These are phyloP conservation scores for Actinia equina DNA, from an alignment of 64 coral and sea anemone genomes.

Conservation along the genomic window DNA sequence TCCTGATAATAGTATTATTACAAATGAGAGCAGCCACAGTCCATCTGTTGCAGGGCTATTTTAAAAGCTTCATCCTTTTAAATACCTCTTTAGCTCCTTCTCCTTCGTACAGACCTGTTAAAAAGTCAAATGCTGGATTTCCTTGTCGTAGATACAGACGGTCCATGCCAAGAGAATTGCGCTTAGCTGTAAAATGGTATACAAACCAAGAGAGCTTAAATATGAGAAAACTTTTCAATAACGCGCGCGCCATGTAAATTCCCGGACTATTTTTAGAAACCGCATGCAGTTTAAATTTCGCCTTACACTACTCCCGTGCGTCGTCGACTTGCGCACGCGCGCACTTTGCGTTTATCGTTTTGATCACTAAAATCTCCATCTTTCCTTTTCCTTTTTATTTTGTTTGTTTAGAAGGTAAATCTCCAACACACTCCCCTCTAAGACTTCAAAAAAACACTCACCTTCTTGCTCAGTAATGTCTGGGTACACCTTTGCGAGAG, in stretches of 20 bases:
- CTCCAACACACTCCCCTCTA: too few relatives aligned
- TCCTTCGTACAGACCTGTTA: constrained; percentile 92
- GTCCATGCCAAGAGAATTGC: constrained; percentile 92
- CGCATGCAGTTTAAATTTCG: too few relatives aligned
- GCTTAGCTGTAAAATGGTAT: constrained; percentile 46
- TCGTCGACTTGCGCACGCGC: too few relatives aligned
- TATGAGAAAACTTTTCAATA: too few relatives aligned
- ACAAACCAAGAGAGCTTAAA: too few relatives aligned
- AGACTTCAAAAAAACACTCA: constrained; percentile 6
- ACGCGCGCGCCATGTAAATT: too few relatives aligned
- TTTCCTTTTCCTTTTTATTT: too few relatives aligned
- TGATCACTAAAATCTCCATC: too few relatives aligned
- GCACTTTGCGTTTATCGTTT: too few relatives aligned
- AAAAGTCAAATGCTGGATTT: constrained; percentile 82
- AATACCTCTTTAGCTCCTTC: constrained; percentile 51
- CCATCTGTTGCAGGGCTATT: background rate
- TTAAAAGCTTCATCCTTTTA: background rate
- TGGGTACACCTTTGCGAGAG: constrained; percentile 64
- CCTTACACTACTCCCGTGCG: too few relatives aligned
- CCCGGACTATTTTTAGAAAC: too few relatives aligned
- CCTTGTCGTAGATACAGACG: constrained; percentile 73
- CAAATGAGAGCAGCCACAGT: background rate
- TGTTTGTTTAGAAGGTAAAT: too few relatives aligned
- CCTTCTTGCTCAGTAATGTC: constrained; percentile 78
- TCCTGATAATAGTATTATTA: background rate